These are phyloP conservation scores for Indri indri DNA, from an alignment of 2,113 vertebrate species.

Conservation along the genomic window DNA sequence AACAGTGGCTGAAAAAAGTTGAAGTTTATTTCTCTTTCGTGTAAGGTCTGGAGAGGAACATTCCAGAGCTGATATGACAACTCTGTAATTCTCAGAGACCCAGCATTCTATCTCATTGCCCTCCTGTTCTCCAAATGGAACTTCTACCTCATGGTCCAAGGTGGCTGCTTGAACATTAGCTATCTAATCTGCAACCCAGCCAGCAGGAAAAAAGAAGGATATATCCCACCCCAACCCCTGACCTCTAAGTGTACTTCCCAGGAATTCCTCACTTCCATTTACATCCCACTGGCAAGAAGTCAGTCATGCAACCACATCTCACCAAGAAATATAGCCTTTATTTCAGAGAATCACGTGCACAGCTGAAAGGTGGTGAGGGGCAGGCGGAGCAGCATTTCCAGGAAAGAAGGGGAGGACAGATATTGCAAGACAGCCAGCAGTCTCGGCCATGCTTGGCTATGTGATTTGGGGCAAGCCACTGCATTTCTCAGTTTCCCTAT, in stretches of 20 bases:
- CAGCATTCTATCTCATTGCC: background rate
- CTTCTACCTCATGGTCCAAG: background rate
- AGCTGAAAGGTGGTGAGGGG: background rate
- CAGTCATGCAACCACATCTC: conserved; percentile 1
- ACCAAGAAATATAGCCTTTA: background rate
- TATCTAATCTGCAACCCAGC: background rate
- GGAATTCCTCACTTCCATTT: background rate
- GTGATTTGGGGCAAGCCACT: background rate
- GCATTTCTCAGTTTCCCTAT: conserved; percentile 16
- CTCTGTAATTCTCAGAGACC: background rate
- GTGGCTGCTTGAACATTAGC: background rate
- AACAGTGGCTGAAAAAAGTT: background rate
- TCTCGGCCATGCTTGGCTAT: background rate
- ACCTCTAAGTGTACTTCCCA: background rate
- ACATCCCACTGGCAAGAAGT: background rate
- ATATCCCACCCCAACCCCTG: background rate
- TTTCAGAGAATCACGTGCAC: background rate
- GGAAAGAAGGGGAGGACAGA: background rate
- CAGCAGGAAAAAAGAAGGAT: background rate
- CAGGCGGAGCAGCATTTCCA: background rate
- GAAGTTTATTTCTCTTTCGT: conserved; percentile 24
- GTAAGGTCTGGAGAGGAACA: background rate
- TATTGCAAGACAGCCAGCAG: background rate
- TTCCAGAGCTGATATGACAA: conserved; percentile 15
- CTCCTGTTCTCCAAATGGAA: background rate